These are phyloP conservation scores for Crotalus helleri DNA, from an alignment of 2,113 vertebrate genomes.

Conservation along the genomic window DNA sequence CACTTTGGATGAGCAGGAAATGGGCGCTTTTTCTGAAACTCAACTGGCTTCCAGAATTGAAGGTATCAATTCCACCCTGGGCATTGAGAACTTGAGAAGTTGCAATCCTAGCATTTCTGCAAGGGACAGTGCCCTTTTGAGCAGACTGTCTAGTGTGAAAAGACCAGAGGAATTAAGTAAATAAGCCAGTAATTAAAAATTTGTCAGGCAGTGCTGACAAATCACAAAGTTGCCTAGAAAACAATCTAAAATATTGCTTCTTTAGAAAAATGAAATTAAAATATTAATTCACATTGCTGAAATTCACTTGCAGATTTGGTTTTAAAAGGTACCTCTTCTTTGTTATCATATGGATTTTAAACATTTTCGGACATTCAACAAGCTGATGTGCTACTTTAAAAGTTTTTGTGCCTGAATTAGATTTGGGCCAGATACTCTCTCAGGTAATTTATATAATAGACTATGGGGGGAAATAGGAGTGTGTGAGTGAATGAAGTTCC, in stretches of 20 bases:
- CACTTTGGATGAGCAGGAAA: background rate
- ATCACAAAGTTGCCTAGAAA: background rate
- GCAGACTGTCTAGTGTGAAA: background rate
- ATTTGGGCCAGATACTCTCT: too few species aligned
- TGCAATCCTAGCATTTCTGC: background rate
- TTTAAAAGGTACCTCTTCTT: background rate
- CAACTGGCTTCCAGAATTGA: background rate
- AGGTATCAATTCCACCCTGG: background rate
- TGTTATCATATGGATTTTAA: too few species aligned
- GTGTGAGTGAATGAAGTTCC: background rate
- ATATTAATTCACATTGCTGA: background rate
- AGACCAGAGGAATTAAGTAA: background rate
- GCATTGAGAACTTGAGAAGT: background rate
- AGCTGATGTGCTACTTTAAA: too few species aligned
- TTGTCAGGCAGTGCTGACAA: background rate
- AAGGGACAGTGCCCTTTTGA: background rate
- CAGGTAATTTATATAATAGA: background rate
- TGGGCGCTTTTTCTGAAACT: background rate
- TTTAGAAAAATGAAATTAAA: background rate
- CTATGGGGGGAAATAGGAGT: background rate
- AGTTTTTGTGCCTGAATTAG: too few species aligned
- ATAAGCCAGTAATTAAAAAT: background rate
- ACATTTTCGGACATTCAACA: too few species aligned
- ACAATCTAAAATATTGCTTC: background rate
- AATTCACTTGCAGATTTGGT: background rate